Percentiles rank a stretch among this genome's conserved stretches.
Evolutionary conservation across 2,888 invertebrate species (phyloP).

Genomic region (Stramonita haemastoma): DNA sequence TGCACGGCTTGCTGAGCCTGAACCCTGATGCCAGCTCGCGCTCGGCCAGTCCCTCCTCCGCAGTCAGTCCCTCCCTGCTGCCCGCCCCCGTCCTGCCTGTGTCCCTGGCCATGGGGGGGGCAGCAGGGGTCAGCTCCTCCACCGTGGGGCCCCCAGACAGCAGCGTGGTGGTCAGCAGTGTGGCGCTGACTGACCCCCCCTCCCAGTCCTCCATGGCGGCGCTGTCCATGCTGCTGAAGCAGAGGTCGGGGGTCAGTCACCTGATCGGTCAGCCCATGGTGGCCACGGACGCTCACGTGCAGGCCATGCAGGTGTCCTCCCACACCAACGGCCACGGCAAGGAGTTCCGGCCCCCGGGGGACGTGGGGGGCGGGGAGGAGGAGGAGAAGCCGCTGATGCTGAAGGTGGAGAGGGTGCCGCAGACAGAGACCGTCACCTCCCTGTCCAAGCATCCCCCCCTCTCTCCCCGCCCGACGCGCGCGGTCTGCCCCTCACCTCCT

Average conservation of each 20-base stretch:
- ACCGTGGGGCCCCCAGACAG: background rate
- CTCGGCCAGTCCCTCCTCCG: conserved; percentile 57
- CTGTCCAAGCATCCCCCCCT: conserved; percentile 5
- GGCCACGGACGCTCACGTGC: conserved; percentile 55
- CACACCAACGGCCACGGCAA: conserved; percentile 32
- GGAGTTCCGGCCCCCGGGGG: background rate
- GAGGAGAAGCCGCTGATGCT: conserved; percentile 51
- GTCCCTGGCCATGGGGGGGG: background rate
- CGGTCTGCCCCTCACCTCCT: background rate
- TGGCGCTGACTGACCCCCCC: conserved; percentile 46
- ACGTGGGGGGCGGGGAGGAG: conserved; percentile 35
- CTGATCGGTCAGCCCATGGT: conserved; percentile 60
- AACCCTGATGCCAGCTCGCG: conserved; percentile 58
- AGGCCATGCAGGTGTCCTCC: conserved; percentile 21
- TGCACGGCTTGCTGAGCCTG: conserved; percentile 76
- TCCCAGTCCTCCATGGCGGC: conserved; percentile 69
- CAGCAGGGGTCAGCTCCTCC: conserved; percentile 19
- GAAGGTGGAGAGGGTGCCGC: conserved; percentile 49
- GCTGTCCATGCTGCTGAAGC: conserved; percentile 66
- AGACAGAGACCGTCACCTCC: conserved; percentile 8
- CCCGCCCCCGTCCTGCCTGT: background rate
- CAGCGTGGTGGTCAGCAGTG: background rate
- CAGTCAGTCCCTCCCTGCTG: conserved; percentile 52
- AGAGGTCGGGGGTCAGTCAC: conserved; percentile 56
- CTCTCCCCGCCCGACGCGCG: background rate